These are phyloP conservation scores for Ostrea edulis DNA, from an alignment of 1,140 invertebrate species.

Conservation along the genomic window DNA sequence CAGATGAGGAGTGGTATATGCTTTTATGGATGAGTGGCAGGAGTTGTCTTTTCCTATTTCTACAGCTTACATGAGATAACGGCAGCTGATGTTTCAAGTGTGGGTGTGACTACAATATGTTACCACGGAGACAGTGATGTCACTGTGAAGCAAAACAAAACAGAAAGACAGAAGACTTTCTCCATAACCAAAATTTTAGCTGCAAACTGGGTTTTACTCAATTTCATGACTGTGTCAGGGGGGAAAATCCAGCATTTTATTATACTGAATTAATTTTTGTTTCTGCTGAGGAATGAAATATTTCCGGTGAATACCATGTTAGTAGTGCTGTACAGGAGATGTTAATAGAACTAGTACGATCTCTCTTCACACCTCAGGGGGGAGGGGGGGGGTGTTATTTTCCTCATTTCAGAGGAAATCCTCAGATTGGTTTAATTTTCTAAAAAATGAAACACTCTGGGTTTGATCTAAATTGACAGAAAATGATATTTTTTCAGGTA, in stretches of 20 bases:
- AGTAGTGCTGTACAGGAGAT: not conserved
- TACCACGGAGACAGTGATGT: not conserved
- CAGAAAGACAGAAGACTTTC: not conserved
- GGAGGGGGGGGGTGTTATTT: too few relatives aligned
- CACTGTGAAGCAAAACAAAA: not conserved
- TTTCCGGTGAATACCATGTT: not conserved
- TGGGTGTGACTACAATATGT: not conserved
- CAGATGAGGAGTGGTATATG: not conserved
- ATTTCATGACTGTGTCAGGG: too few relatives aligned
- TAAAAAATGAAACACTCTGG: too few relatives aligned
- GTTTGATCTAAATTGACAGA: too few relatives aligned
- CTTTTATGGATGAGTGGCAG: not conserved
- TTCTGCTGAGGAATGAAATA: not conserved
- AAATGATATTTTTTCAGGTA: too few relatives aligned
- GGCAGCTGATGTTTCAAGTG: slow-evolving; percentile 29
- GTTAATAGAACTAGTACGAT: too few relatives aligned
- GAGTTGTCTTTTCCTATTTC: slow-evolving; percentile 14
- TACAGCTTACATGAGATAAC: not conserved
- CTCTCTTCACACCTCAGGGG: too few relatives aligned
- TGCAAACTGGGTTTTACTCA: not conserved
- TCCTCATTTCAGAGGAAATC: too few relatives aligned
- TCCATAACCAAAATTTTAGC: not conserved
- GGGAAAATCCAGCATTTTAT: not conserved
- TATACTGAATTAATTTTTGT: not conserved
- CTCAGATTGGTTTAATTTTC: too few relatives aligned